Evolutionary conservation across 2,797 vertebrate species (phyloP), one percentile per base, ranked within the genome.

Genomic region (Hippopotamyrus pictus): DNA sequence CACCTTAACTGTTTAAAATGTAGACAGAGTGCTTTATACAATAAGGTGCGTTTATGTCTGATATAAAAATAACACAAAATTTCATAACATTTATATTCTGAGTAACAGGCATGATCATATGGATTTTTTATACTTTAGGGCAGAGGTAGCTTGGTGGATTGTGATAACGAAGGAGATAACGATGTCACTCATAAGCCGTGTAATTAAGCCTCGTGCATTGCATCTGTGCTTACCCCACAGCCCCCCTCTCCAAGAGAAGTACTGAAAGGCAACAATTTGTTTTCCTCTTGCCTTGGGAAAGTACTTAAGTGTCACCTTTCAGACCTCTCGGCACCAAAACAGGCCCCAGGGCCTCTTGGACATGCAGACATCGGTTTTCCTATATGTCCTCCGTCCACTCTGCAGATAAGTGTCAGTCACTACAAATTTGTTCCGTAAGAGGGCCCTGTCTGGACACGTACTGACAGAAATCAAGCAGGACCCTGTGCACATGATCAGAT

Each of bases 301-400:
- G 89, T 89, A 88, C 89, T 90, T 92, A 90, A 92, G 91, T 90
- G 91, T 86, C 88, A 69, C 33, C 41, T 89, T 91, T 91, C 91
- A 93, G 92, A 93, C 93, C 92, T 92, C 91, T 91, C 92, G 92
- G 92, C 93, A 92, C 92, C 93, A 90, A 25, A 79, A 29, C 86
- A 82, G 48, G 88, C 89, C 84, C 87, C 62, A 87, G 57, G 89
- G 79, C 90, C 90, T 89, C 86, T 85, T 88, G 89, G 90, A 89
- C 90, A 92, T 87, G 91, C 84, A 92, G 91, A 92, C 88, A 90
- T 25, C 84, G 22, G 87, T 73, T 62, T 29, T 11, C 5, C n/a
- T 57, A 50, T 51, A 46, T 19, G 33, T 57, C 82, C 57, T 25
- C 33, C 14, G 3, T 46, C 57, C 50, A 53, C 22, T 29, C 8